phyloP scores from a whole-genome alignment of 2,113 vertebrate genomes.

The Melierax canorus region DNA sequence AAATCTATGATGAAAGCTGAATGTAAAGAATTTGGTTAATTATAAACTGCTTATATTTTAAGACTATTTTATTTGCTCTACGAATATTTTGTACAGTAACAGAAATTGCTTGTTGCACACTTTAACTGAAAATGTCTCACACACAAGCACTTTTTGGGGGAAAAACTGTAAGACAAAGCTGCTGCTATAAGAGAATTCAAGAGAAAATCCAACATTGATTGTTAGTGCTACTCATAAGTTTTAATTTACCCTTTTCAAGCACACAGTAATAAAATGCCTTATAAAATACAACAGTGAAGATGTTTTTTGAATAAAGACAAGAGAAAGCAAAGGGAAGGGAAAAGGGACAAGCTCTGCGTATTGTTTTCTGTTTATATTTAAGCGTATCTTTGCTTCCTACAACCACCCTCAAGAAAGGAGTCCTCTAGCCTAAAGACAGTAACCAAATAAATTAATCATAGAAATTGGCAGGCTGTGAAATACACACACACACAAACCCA shows the following conservation, averaged over 20 bases:
- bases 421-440: not conserved
- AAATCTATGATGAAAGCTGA: not conserved
- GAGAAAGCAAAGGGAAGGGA: not conserved
- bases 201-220: not conserved
- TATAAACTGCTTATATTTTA: not conserved
- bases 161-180: not conserved
- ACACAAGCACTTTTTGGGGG: not conserved
- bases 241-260: not conserved
- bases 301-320: not conserved
- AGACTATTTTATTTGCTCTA: not conserved
- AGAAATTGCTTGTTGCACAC: not conserved
- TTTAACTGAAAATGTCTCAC: not conserved
- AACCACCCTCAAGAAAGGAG: not conserved
- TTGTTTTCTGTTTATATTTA: not conserved
- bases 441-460: not conserved
- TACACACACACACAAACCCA: not conserved
- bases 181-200: not conserved
- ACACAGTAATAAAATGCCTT: not conserved
- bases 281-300: not conserved
- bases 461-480: not conserved
- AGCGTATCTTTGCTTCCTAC: not conserved
- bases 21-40: slow-evolving; percentile 18
- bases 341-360: not conserved
- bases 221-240: not conserved
- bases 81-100: not conserved